Base-by-base conservation (phyloP, 2,797 vertebrate species). In the Tragelaphus oryx region DNA sequence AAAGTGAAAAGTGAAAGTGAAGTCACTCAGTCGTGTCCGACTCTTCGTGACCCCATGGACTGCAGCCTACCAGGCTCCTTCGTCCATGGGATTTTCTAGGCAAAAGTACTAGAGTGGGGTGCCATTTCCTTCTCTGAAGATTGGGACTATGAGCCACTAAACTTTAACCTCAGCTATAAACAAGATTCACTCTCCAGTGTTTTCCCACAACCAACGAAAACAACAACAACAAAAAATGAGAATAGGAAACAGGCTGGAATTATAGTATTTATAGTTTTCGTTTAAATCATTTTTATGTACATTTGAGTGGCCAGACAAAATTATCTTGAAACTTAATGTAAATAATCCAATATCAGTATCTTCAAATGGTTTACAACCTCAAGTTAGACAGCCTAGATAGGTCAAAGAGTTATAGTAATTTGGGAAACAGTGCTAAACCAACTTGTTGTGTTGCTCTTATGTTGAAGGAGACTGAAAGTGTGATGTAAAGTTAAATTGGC, bases 281-380 rank as follows among this genome's bases (percentile, higher is more conserved):
- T 93, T 89, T 13, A 18, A 75, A 88, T 75, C 1, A 71, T 83
- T 22, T 82, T 95, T 87, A 85, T 74, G 5, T 81, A 80, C n/a
- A 68, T 55, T 87, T 46, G 20, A 89, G 44, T 44, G 33, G 22
- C 88, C n/a, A 95, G 37, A 81, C 3, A 89, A 24, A 90, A 33
- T n/a, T 85, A 55, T 50, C 46, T 93, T 55, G 14, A 95, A 93
- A 41, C 18, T 86, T 79, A 94, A 54, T 85, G 28, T 60, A 96
- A 96, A 78, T 37, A 54, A 89, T 50, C 33, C 44, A 97, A 14
- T 26, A 93, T 89, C 8, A 62, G n/a, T 91, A 37, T 18, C 28
- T 90, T 95, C 60, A 74, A 84, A 93, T 68, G 24, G 7, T 17
- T 88, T 81, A 55, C 37, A 13, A 54, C 79, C 41, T 85, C 57